These are phyloP conservation scores for Salvelinus alpinus DNA, from an alignment of 2,113 vertebrate species.

Conservation along the genomic window DNA sequence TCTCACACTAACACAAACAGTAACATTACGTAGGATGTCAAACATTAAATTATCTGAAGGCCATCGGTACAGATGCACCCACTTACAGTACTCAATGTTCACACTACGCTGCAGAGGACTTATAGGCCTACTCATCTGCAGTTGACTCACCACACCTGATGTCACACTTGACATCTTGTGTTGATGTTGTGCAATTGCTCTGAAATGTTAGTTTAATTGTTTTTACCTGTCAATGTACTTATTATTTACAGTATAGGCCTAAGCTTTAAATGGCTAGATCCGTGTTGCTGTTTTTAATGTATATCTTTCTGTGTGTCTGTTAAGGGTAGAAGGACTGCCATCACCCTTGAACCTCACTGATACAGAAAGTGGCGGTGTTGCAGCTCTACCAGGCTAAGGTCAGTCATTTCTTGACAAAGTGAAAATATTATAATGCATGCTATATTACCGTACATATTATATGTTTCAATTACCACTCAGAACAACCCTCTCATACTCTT, in stretches of 20 bases:
- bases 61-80: too few relatives aligned
- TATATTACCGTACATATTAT: not conserved
- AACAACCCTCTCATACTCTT: conserved; percentile 3
- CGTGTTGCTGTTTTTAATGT: not conserved
- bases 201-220: not conserved
- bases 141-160: not conserved
- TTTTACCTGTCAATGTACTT: too few relatives aligned
- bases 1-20: conserved; percentile 14
- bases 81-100: not conserved
- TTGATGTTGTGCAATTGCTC: too few relatives aligned
- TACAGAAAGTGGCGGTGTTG: conserved; percentile 47
- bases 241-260: too few relatives aligned
- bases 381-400: conserved; percentile 54
- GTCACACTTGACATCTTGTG: too few relatives aligned
- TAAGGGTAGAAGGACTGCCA: conserved; percentile 62
- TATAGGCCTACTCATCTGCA: not conserved
- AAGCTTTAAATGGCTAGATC: too few relatives aligned
- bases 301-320: conserved; percentile 23
- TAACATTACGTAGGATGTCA: not conserved
- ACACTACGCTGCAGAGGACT: not conserved
- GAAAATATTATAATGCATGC: not conserved
- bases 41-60: not conserved
- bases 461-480: not conserved
- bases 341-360: conserved; percentile 60
- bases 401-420: conserved; percentile 7